Evolutionary conservation across 2,797 vertebrate species (phyloP).

Genomic region (Poeciliopsis turneri): DNA sequence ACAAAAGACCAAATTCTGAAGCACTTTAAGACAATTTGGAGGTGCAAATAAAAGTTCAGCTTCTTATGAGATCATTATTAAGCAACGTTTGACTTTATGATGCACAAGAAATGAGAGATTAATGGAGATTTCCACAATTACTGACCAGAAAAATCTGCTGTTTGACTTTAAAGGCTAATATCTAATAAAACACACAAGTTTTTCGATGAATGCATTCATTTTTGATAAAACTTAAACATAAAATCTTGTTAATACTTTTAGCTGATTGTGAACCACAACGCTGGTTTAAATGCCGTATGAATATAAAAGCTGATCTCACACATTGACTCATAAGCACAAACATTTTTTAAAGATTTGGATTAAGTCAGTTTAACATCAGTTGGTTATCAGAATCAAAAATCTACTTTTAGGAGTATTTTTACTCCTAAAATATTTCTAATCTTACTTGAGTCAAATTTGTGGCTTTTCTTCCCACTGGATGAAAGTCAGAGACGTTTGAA

Average conservation of each 20-base stretch:
- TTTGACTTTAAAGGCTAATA: background rate
- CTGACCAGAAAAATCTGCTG: background rate
- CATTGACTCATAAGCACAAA: background rate
- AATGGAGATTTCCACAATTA: conserved; percentile 43
- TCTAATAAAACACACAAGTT: background rate
- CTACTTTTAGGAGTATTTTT: background rate
- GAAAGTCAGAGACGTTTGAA: no score
- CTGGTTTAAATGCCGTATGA: background rate
- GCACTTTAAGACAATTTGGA: conserved; percentile 11
- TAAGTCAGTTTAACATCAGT: background rate
- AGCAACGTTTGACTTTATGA: background rate
- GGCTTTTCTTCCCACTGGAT: no score
- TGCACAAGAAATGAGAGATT: conserved; percentile 19
- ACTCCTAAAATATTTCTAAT: no score
- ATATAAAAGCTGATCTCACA: background rate
- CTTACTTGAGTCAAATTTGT: no score
- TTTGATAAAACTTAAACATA: background rate
- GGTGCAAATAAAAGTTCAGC: background rate
- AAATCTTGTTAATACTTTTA: background rate
- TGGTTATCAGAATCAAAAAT: background rate
- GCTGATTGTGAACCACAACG: background rate
- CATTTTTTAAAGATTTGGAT: background rate
- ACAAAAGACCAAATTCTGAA: conserved; percentile 25
- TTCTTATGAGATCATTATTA: conserved; percentile 8
- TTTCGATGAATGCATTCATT: background rate